phyloP scores from a whole-genome alignment of 2,888 invertebrate species.

The Leptogaster cylindrica region DNA sequence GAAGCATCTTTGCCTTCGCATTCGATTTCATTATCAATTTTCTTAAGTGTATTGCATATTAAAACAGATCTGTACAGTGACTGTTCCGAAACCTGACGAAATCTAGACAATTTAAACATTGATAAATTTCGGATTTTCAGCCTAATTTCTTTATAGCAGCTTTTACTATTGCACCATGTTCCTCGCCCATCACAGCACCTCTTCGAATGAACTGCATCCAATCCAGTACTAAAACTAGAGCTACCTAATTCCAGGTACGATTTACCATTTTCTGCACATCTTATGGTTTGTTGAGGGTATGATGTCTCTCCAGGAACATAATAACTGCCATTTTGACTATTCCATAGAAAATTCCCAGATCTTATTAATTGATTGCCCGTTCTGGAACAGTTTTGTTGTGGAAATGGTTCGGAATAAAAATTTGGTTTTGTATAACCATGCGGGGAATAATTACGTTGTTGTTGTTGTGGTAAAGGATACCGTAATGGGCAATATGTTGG shows the following conservation, averaged over 20 bases:
- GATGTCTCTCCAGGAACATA: conserved; percentile 29
- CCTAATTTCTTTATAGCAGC: conserved; percentile 84
- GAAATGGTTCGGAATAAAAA: conserved; percentile 61
- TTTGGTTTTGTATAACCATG: conserved; percentile 59
- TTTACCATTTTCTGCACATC: conserved; percentile 88
- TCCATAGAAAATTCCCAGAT: conserved; percentile 48
- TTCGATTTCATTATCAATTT: conserved; percentile 84
- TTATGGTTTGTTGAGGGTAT: conserved; percentile 75
- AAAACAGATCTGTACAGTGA: conserved; percentile 88
- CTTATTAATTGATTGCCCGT: conserved; percentile 49
- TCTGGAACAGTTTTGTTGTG: conserved; percentile 45
- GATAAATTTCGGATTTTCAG: conserved; percentile 90
- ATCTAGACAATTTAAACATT: conserved; percentile 87
- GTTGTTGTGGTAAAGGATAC: conserved; percentile 47
- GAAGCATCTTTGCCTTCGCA: conserved; percentile 43
- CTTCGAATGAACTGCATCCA: conserved; percentile 56
- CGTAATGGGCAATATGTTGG: conserved; percentile 59
- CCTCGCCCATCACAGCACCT: conserved; percentile 76
- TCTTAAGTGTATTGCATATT: conserved; percentile 89
- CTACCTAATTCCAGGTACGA: conserved; percentile 86
- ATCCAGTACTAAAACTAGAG: conserved; percentile 57
- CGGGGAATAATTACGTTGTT: conserved; percentile 47
- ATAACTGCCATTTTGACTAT: conserved; percentile 40
- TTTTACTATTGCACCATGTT: conserved; percentile 79
- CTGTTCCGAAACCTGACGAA: conserved; percentile 87